Conservation (phyloP, 2,888 invertebrate species). For the Onchidella celtica region DNA sequence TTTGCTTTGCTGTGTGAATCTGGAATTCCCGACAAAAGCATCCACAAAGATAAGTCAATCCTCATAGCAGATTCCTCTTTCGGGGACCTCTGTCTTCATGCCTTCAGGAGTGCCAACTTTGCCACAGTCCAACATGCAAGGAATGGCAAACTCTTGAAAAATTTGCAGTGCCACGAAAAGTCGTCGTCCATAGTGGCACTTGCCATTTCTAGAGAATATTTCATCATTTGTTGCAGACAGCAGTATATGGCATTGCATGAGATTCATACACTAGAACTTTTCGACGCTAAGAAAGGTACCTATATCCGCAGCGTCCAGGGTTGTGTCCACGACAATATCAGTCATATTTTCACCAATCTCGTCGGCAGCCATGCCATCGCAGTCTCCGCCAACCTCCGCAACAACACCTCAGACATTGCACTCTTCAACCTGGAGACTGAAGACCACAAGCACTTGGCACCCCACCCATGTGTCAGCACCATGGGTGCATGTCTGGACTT, state of each 20-base stretch:
- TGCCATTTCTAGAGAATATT: conserved; percentile 75
- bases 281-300: conserved; percentile 71
- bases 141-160: conserved; percentile 69
- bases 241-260: conserved; percentile 74
- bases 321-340: conserved; percentile 72
- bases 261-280: conserved; percentile 74
- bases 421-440: conserved; percentile 79
- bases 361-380: conserved; percentile 76
- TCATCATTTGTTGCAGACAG: conserved; percentile 73
- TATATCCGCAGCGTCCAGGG: conserved; percentile 75
- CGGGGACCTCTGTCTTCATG: conserved; percentile 73
- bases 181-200: conserved; percentile 73
- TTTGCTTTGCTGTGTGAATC: conserved; percentile 62
- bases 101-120: conserved; percentile 68
- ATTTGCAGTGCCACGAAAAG: conserved; percentile 68
- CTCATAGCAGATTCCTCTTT: conserved; percentile 66
- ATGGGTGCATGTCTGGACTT: conserved; percentile 74
- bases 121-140: conserved; percentile 72
- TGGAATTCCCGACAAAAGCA: conserved; percentile 59
- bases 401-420: conserved; percentile 73
- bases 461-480: conserved; percentile 70
- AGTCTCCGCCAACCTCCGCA: conserved; percentile 64
- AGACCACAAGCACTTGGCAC: conserved; percentile 79
- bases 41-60: conserved; percentile 73
- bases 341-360: conserved; percentile 70